A percentile compares a stretch with the other conserved stretches of the same genome.
phyloP scores from a whole-genome alignment of 2,888 invertebrate genomes.

The Torymus texanus region DNA sequence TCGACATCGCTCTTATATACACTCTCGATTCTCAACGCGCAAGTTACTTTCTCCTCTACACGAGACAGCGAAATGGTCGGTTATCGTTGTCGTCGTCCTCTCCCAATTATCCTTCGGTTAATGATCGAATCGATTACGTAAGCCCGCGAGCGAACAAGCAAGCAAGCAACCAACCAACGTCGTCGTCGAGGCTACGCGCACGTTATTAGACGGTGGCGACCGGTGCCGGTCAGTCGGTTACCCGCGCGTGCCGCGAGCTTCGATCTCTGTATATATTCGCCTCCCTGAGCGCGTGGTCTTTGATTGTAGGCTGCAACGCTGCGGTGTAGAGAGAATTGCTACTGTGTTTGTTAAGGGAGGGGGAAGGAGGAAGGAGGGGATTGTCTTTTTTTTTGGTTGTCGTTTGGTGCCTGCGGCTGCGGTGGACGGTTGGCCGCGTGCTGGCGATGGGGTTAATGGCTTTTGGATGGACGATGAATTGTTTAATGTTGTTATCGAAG shows the following conservation, averaged over 20 bases:
- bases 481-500: too few species aligned
- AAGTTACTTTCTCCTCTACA: constrained; percentile 11
- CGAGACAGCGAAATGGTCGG: constrained; percentile 52
- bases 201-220: constrained; percentile 48
- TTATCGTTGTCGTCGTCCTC: constrained; percentile 23
- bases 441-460: too few species aligned
- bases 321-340: too few species aligned
- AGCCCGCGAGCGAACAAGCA: constrained; percentile 25
- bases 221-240: constrained; percentile 46
- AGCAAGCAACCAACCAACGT: background rate
- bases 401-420: too few species aligned
- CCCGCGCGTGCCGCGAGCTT: background rate
- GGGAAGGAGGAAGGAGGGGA: too few species aligned
- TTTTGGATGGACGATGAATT: too few species aligned
- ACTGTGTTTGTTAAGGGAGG: too few species aligned
- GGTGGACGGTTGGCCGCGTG: too few species aligned
- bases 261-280: background rate
- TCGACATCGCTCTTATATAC: too few species aligned
- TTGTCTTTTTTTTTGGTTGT: too few species aligned
- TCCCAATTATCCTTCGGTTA: constrained; percentile 61
- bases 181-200: constrained; percentile 46
- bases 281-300: background rate
- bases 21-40: too few species aligned
- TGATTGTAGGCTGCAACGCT: background rate
- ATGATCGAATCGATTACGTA: constrained; percentile 62